Percentiles rank a stretch among this genome's conserved stretches.
phyloP scores from a whole-genome alignment of 35 echinoderm and acorn worm species.

The Anneissia japonica region DNA sequence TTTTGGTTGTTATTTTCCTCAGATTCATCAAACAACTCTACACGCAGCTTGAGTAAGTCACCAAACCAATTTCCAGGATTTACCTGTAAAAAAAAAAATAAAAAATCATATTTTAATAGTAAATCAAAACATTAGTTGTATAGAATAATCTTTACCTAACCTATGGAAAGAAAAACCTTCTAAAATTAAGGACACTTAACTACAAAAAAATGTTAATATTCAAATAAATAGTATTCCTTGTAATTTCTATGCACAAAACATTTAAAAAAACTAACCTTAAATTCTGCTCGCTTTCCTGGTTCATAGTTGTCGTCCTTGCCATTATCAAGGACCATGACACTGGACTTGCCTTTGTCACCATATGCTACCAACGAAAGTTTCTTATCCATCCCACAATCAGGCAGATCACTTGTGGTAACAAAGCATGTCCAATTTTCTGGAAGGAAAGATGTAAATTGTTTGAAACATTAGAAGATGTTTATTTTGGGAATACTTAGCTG shows the following conservation, averaged over 20 bases:
- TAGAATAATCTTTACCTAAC: no score
- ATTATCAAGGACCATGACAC: constrained; percentile 22
- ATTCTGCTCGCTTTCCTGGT: neutral
- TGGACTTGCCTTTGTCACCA: constrained; percentile 29
- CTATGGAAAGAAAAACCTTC: no score
- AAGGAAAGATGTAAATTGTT: neutral
- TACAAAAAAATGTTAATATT: no score
- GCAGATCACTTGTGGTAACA: constrained; percentile 29
- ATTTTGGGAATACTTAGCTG: no score
- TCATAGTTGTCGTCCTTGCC: neutral
- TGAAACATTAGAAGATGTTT: no score
- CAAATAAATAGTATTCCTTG: neutral
- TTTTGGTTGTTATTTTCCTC: neutral
- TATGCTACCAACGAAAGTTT: neutral
- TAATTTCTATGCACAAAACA: neutral
- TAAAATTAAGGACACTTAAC: no score
- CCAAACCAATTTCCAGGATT: constrained; percentile 15
- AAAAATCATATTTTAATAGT: no score
- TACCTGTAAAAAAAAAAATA: neutral
- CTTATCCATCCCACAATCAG: constrained; percentile 29
- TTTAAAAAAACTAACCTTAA: neutral
- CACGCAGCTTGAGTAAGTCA: constrained; percentile 18
- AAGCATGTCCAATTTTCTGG: constrained; percentile 34
- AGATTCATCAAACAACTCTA: constrained; percentile 4
- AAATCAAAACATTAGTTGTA: no score